Evolutionary conservation across 64 coral and sea anemone genomes (phyloP).

Genomic region (Stylophora pistillata): DNA sequence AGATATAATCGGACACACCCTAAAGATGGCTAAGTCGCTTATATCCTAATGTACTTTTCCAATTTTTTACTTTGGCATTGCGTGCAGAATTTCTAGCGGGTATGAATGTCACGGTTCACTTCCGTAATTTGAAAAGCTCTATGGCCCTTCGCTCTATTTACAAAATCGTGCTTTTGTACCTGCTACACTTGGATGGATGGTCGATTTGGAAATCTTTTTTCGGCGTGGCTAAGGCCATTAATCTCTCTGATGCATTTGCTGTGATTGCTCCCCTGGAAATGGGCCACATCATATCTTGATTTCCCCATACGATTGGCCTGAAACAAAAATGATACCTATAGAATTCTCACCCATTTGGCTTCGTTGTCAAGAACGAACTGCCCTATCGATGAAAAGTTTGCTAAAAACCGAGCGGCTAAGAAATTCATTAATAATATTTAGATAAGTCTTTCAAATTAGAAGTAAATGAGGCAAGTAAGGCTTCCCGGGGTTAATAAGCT

Average conservation of each 20-base stretch:
- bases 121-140: background rate
- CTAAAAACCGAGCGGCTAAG: too few relatives aligned
- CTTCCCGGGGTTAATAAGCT: too few relatives aligned
- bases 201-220: slow-evolving; percentile 63
- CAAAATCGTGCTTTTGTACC: background rate
- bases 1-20: too few relatives aligned
- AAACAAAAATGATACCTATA: background rate
- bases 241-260: slow-evolving; percentile 45
- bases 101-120: background rate
- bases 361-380: background rate
- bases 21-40: background rate
- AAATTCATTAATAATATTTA: background rate
- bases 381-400: background rate
- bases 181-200: slow-evolving; percentile 52
- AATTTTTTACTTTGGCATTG: background rate
- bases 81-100: background rate
- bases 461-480: too few relatives aligned
- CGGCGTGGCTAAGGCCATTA: slow-evolving; percentile 48
- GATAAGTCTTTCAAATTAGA: background rate
- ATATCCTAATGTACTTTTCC: background rate
- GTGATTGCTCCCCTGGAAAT: slow-evolving; percentile 40
- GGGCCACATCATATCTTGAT: slow-evolving; percentile 56
- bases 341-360: background rate
- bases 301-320: slow-evolving; percentile 72
- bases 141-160: background rate